A percentile compares a stretch with the other conserved stretches of the same genome.
Evolutionary conservation across 2,888 invertebrate genomes (phyloP).

Genomic region (Ochropacha duplaris): DNA sequence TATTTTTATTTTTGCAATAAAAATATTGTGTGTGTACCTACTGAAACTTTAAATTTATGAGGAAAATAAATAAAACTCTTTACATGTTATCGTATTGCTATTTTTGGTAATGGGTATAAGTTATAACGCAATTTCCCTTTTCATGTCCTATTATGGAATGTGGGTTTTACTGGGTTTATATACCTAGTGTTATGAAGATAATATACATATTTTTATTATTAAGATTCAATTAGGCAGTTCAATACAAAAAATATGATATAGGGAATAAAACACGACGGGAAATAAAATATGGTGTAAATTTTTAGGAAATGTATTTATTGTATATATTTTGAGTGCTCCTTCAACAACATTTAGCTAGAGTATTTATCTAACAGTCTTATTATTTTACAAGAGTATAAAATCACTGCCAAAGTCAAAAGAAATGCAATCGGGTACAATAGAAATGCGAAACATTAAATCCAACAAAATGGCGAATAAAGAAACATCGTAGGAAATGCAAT

Average conservation of each 20-base stretch:
- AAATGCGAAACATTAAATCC: slow-evolving; percentile 42
- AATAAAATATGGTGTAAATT: slow-evolving; percentile 32
- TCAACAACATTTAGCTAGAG: slow-evolving; percentile 73
- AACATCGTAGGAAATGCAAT: slow-evolving; percentile 2
- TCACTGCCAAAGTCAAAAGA: slow-evolving; percentile 61
- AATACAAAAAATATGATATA: no score
- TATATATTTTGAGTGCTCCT: slow-evolving; percentile 56
- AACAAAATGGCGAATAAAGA: slow-evolving; percentile 7
- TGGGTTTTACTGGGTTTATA: background rate
- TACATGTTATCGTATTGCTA: background rate
- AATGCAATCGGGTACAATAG: slow-evolving; percentile 69
- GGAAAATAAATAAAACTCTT: background rate
- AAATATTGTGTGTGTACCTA: no score
- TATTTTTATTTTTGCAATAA: no score
- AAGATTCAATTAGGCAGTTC: background rate
- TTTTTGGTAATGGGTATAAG: background rate
- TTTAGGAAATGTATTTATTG: slow-evolving; percentile 64
- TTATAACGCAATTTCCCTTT: background rate
- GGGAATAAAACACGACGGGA: background rate
- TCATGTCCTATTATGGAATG: background rate
- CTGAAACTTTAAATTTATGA: no score
- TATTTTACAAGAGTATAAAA: slow-evolving; percentile 79
- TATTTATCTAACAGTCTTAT: slow-evolving; percentile 81
- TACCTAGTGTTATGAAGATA: no score
- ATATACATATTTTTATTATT: background rate